Evolutionary conservation across 2,888 invertebrate genomes (phyloP).

Genomic region (Dugesia japonica): DNA sequence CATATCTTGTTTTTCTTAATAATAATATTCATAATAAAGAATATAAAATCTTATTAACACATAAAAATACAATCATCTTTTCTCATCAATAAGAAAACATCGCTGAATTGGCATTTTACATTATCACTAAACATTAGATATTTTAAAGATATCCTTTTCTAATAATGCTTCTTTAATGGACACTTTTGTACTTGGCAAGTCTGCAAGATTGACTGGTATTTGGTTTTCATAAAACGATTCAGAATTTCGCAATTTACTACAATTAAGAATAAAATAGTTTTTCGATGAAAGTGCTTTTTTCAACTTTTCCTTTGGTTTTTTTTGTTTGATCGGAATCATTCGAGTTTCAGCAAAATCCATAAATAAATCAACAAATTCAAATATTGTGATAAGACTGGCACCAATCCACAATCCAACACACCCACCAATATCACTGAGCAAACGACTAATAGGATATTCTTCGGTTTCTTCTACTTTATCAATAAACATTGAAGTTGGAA

Average conservation of each 20-base stretch:
- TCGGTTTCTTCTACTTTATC: constrained; percentile 32
- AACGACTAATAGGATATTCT: constrained; percentile 33
- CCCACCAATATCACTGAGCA: constrained; percentile 34
- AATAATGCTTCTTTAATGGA: not conserved
- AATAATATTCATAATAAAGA: not conserved
- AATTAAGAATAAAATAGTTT: not conserved
- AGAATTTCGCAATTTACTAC: not conserved
- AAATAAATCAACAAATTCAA: constrained; percentile 33
- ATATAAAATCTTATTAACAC: no score
- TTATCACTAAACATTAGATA: not conserved
- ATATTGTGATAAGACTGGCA: constrained; percentile 31
- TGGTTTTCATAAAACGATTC: not conserved
- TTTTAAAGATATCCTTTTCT: not conserved
- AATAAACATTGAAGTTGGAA: constrained; percentile 31
- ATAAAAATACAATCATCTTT: no score
- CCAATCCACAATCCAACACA: constrained; percentile 34
- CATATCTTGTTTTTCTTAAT: no score
- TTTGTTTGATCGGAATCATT: not conserved
- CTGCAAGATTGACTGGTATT: not conserved
- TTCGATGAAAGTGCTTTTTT: not conserved
- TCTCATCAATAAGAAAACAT: not conserved
- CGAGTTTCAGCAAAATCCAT: constrained; percentile 27
- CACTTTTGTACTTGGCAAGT: not conserved
- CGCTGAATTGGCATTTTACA: not conserved
- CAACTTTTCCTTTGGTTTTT: not conserved